A percentile compares a stretch with the other conserved stretches of the same genome.
phyloP scores from a whole-genome alignment of 1,140 invertebrate species.

The Aphelinus certus region DNA sequence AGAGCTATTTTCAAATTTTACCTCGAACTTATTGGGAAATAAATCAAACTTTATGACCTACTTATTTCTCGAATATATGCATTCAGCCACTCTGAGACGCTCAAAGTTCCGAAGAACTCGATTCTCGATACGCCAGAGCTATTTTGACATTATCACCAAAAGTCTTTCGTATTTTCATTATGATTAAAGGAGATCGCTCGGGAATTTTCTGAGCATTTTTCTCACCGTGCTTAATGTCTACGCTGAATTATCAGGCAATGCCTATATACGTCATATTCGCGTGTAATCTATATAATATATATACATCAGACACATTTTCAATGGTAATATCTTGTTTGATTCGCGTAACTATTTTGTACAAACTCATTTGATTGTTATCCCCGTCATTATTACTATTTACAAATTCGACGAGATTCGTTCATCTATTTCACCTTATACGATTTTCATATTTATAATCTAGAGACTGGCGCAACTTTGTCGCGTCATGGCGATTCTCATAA shows the following conservation, averaged over 20 bases:
- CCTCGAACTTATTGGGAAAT: no score
- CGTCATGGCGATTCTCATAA: not conserved
- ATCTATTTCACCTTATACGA: not conserved
- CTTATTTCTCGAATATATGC: not conserved
- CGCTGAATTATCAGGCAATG: constrained; percentile 12
- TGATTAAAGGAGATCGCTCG: constrained; percentile 11
- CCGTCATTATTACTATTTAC: constrained; percentile 16
- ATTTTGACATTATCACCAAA: constrained; percentile 39
- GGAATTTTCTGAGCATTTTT: constrained; percentile 3
- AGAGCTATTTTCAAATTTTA: no score
- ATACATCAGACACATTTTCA: constrained; percentile 2
- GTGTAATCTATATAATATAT: constrained; percentile 14
- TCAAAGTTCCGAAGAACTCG: not conserved
- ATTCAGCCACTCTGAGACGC: not conserved
- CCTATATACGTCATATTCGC: constrained; percentile 1
- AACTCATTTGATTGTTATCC: constrained; percentile 1
- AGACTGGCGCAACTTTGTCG: not conserved
- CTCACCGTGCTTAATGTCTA: not conserved
- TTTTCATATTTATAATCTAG: constrained; percentile 11
- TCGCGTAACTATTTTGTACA: constrained; percentile 20
- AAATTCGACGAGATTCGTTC: not conserved
- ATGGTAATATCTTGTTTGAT: no score
- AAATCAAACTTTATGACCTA: no score
- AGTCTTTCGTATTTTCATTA: constrained; percentile 36
- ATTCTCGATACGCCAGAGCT: constrained; percentile 16